A percentile compares a stretch with the other conserved stretches of the same genome.
Conservation (phyloP, 2,113 vertebrate species). For the Muscicapa adusta region DNA sequence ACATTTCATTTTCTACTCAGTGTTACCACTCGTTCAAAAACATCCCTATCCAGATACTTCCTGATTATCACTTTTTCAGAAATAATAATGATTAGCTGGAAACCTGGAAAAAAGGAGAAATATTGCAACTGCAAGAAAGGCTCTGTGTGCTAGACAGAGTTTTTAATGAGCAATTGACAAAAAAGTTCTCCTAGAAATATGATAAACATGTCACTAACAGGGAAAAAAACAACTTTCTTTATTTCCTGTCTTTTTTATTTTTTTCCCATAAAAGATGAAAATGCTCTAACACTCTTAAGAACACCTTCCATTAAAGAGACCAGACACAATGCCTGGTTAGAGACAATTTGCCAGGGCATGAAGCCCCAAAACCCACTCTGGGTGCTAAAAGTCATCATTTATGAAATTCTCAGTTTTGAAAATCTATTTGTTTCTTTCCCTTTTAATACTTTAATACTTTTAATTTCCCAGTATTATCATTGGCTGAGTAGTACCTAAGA, state of each 20-base stretch:
- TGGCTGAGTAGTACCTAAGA: neutral
- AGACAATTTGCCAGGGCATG: neutral
- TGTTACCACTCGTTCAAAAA: neutral
- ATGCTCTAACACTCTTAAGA: neutral
- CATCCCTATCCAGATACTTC: neutral
- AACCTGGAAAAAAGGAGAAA: neutral
- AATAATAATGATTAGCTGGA: neutral
- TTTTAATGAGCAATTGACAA: neutral
- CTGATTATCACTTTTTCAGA: neutral
- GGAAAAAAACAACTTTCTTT: neutral
- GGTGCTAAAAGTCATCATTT: neutral
- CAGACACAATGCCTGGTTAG: rapidly evolving
- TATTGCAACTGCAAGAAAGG: neutral
- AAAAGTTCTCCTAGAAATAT: neutral
- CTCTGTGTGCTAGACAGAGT: neutral
- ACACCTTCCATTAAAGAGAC: neutral
- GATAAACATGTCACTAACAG: neutral
- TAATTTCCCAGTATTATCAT: neutral
- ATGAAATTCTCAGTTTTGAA: neutral
- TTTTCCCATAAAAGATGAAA: neutral
- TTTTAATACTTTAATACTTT: neutral
- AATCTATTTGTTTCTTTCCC: neutral
- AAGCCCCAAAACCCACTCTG: neutral
- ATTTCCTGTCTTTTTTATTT: neutral
- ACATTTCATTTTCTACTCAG: neutral